Conservation (phyloP, 2,113 vertebrate species). For the Oryzias melastigma region DNA sequence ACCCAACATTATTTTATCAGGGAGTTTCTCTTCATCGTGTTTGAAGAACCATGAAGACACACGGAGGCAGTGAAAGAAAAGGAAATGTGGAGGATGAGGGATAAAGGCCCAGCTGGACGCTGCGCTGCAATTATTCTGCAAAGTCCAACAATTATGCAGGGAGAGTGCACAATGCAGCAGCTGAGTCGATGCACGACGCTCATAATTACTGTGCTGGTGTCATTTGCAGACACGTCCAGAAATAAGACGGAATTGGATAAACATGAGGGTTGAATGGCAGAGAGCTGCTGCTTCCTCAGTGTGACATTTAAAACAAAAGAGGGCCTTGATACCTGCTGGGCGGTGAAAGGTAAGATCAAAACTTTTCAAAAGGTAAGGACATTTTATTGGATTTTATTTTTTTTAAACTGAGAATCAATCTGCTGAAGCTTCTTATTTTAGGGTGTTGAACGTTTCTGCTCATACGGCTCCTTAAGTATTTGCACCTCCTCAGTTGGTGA, state of each 20-base stretch:
- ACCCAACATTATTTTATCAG: conserved; percentile 60
- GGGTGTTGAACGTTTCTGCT: too few relatives aligned
- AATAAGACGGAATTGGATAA: conserved; percentile 62
- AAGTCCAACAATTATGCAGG: conserved; percentile 78
- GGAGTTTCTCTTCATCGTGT: conserved; percentile 45
- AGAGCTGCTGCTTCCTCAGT: conserved; percentile 41
- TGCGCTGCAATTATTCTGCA: conserved; percentile 77
- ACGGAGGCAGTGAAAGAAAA: conserved; percentile 52
- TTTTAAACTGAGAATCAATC: too few relatives aligned
- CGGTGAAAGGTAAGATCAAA: conserved; percentile 33
- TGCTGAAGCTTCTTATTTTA: too few relatives aligned
- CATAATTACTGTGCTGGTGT: conserved; percentile 75
- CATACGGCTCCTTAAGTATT: too few relatives aligned
- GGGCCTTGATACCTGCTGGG: conserved; percentile 32
- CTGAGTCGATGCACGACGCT: conserved; percentile 81
- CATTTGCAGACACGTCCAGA: conserved; percentile 60
- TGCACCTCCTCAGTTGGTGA: too few relatives aligned
- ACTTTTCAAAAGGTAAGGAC: background rate
- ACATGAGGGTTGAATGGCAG: conserved; percentile 54
- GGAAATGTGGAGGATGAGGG: conserved; percentile 68
- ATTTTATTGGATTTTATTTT: background rate
- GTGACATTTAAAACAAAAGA: conserved; percentile 65
- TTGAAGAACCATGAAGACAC: conserved; percentile 52
- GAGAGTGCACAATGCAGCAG: conserved; percentile 59
- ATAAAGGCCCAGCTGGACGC: conserved; percentile 76